Percentiles rank a stretch among this genome's conserved stretches.
These are phyloP conservation scores for Sisor rabdophorus DNA, from an alignment of 2,113 vertebrate genomes.

Conservation along the genomic window DNA sequence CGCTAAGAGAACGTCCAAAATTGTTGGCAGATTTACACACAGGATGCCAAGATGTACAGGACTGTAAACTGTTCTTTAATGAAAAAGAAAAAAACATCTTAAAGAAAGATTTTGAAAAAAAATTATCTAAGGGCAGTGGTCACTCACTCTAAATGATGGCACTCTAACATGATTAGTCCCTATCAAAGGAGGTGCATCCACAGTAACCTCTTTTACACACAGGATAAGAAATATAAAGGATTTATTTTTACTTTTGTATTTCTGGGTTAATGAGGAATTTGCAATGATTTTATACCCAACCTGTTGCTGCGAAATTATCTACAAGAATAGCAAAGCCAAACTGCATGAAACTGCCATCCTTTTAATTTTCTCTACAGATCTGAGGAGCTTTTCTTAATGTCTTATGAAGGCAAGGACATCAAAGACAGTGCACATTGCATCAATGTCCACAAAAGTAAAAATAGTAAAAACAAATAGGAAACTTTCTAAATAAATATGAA, in stretches of 20 bases:
- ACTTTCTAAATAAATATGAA: conserved; percentile 68
- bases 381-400: conserved; percentile 57
- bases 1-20: conserved; percentile 44
- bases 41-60: conserved; percentile 59
- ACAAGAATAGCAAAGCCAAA: conserved; percentile 42
- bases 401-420: conserved; percentile 67
- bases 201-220: conserved; percentile 24
- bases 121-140: conserved; percentile 58
- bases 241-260: conserved; percentile 26
- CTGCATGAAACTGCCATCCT: conserved; percentile 52
- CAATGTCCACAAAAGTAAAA: conserved; percentile 62
- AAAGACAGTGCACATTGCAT: conserved; percentile 61
- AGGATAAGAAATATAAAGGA: conserved; percentile 21
- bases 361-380: conserved; percentile 44
- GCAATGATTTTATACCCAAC: conserved; percentile 36
- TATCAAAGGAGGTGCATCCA: conserved; percentile 31
- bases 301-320: conserved; percentile 53
- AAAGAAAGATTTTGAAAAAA: conserved; percentile 63
- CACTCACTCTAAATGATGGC: conserved; percentile 63
- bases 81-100: conserved; percentile 63
- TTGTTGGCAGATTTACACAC: conserved; percentile 50
- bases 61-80: conserved; percentile 67
- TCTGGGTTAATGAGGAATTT: conserved; percentile 3
- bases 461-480: conserved; percentile 62
- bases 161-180: conserved; percentile 54